Conservation (phyloP, 2,113 vertebrate species). For the Piaya cayana region DNA sequence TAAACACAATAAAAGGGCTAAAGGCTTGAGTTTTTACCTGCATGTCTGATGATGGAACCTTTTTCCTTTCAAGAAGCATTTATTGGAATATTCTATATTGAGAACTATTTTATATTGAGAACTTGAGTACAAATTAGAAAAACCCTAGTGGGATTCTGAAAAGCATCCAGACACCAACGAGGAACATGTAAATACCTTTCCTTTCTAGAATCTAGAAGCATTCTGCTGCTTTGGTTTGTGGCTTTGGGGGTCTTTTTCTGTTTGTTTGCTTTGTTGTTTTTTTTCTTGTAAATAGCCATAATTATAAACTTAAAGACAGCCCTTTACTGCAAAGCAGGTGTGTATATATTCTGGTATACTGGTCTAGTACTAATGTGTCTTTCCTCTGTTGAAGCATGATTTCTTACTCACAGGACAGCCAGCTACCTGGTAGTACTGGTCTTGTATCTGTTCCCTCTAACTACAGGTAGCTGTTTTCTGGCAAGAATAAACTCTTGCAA, state of each 20-base stretch:
- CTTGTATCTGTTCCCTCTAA: neutral
- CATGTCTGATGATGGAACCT: slow-evolving; percentile 91
- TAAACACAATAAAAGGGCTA: neutral
- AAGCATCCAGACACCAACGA: neutral
- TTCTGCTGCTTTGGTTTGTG: neutral
- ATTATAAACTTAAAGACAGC: neutral
- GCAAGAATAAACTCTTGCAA: neutral
- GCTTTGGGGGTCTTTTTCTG: neutral
- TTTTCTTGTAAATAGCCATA: neutral
- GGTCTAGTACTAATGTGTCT: neutral
- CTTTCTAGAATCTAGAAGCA: neutral
- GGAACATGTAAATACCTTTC: neutral
- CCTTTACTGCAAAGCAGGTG: neutral
- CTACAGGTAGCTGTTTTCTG: neutral
- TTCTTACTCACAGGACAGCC: neutral
- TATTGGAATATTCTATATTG: slow-evolving; percentile 86
- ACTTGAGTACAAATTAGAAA: too few relatives aligned
- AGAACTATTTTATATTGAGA: too few relatives aligned
- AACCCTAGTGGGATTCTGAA: neutral
- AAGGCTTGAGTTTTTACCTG: slow-evolving; percentile 78
- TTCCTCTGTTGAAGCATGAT: neutral
- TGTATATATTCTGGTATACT: neutral
- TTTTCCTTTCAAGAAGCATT: slow-evolving; percentile 91
- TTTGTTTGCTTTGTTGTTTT: neutral
- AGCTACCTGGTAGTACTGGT: neutral